phyloP scores from a whole-genome alignment of 2,888 invertebrate species.

The Tenodera sinensis region DNA sequence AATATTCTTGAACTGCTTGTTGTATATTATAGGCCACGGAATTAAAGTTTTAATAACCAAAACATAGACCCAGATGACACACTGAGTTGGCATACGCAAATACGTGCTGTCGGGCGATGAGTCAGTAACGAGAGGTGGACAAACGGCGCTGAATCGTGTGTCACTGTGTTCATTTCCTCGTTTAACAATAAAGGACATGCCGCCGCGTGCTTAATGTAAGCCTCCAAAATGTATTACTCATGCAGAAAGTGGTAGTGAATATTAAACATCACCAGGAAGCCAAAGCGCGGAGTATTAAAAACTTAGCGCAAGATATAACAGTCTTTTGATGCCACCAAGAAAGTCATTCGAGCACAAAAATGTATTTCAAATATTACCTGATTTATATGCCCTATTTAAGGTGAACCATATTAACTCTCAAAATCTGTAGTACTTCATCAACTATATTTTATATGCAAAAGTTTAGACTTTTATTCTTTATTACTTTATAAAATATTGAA shows the following conservation, averaged over 20 bases:
- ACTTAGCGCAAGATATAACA: no score
- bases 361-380: no score
- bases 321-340: no score
- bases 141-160: background rate
- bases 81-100: background rate
- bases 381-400: no score
- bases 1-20: no score
- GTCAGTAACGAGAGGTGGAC: background rate
- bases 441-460: no score
- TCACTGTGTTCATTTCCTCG: background rate
- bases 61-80: background rate
- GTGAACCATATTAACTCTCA: no score
- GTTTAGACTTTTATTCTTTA: no score
- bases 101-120: background rate
- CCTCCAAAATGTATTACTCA: background rate
- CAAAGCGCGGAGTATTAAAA: background rate
- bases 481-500: no score
- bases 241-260: background rate
- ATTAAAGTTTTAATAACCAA: background rate
- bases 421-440: no score
- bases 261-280: background rate
- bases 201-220: background rate
- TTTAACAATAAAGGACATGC: background rate
- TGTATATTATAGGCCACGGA: background rate
- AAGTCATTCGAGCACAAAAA: no score